phyloP scores from a whole-genome alignment of 2,113 vertebrate genomes.

The Nycticryphes semicollaris region DNA sequence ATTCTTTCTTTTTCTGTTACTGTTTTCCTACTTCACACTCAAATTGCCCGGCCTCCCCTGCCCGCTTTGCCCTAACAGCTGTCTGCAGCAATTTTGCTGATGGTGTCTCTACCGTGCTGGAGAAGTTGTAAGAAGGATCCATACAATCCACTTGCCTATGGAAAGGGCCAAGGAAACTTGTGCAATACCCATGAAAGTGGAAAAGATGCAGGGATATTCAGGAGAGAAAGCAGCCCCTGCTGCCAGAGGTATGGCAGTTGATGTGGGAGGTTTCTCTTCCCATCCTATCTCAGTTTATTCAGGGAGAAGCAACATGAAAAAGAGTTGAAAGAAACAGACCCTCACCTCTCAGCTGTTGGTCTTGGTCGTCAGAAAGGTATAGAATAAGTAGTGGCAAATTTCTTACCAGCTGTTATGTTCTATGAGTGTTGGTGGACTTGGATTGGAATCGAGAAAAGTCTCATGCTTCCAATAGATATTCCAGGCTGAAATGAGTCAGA shows the following conservation, averaged over 20 bases:
- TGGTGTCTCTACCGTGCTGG: background rate
- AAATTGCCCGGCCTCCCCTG: background rate
- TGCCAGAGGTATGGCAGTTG: background rate
- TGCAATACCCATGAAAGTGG: background rate
- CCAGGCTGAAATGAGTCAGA: conserved; percentile 56
- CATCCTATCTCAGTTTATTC: background rate
- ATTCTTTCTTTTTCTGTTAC: background rate
- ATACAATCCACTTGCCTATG: background rate
- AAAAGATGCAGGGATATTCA: background rate
- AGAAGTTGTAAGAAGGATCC: background rate
- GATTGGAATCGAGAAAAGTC: background rate
- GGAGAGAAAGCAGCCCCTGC: background rate
- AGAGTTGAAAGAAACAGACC: background rate
- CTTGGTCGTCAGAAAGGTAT: background rate
- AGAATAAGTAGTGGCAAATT: background rate
- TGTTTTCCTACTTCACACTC: background rate
- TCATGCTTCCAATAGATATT: background rate
- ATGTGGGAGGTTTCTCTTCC: background rate
- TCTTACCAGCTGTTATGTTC: background rate
- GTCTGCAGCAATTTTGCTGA: background rate
- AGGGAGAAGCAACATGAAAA: background rate
- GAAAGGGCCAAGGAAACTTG: background rate
- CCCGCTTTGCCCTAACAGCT: background rate
- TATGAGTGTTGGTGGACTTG: background rate
- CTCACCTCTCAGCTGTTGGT: background rate